Evolutionary conservation across 2,113 vertebrate genomes (phyloP).

Genomic region (Callorhinus ursinus): DNA sequence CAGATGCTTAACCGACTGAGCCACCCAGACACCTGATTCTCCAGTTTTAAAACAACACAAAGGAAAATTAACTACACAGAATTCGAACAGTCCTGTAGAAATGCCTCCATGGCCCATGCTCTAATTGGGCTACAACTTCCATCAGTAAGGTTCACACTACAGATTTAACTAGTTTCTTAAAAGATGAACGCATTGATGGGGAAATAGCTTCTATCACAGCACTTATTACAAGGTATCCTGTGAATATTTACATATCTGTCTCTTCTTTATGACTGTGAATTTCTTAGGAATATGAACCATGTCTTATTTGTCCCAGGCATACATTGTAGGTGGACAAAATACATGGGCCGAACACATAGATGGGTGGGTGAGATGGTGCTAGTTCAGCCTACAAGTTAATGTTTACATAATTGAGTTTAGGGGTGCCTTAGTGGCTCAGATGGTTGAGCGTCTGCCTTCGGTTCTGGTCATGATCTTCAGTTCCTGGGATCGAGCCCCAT

Average conservation of each 20-base stretch:
- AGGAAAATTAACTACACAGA: background rate
- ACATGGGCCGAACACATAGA: background rate
- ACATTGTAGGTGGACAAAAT: background rate
- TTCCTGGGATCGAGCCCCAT: too few relatives aligned
- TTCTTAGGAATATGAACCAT: background rate
- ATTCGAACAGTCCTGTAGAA: slow-evolving; percentile 13
- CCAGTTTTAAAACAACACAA: slow-evolving; percentile 35
- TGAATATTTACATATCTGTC: background rate
- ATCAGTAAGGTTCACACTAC: background rate
- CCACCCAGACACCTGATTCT: background rate
- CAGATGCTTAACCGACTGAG: background rate
- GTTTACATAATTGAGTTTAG: slow-evolving; percentile 12
- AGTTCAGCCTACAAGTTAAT: background rate
- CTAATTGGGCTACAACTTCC: background rate
- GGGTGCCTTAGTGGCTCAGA: too few relatives aligned
- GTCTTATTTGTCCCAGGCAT: background rate
- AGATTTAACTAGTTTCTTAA: slow-evolving; percentile 3
- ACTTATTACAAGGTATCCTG: background rate
- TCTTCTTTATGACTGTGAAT: background rate
- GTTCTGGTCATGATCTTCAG: too few relatives aligned
- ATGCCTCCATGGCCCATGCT: background rate
- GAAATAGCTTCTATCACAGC: background rate
- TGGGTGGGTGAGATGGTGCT: background rate
- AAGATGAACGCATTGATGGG: background rate
- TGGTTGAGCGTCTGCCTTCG: too few relatives aligned